phyloP scores from a whole-genome alignment of 2,113 vertebrate species.

The Epinephelus lanceolatus region DNA sequence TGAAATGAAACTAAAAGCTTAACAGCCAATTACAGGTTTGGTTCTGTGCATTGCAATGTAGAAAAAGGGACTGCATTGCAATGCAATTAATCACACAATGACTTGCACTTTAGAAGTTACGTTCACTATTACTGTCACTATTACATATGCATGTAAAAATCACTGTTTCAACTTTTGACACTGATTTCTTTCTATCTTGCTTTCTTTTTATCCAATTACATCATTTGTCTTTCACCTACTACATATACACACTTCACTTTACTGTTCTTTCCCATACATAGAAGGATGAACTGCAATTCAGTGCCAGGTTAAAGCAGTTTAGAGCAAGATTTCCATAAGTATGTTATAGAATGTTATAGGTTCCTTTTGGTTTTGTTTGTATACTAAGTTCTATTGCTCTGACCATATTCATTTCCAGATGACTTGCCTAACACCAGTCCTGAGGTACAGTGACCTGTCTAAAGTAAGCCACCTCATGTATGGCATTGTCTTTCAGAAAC shows the following conservation, averaged over 20 bases:
- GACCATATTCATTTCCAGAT: no score
- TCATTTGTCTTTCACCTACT: no score
- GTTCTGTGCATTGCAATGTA: not conserved
- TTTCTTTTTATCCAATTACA: no score
- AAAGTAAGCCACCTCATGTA: not conserved
- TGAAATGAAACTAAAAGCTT: slow-evolving; percentile 41
- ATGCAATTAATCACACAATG: not conserved
- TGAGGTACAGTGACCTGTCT: not conserved
- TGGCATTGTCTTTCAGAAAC: not conserved
- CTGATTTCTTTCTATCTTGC: no score
- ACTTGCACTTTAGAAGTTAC: not conserved
- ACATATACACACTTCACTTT: no score
- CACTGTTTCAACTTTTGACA: not conserved
- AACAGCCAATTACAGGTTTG: not conserved
- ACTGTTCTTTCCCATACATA: not conserved
- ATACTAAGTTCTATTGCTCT: no score
- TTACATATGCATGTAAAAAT: not conserved
- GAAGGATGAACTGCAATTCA: not conserved
- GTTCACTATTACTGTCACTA: not conserved
- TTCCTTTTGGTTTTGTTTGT: no score
- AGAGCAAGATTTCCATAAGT: no score
- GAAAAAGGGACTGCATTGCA: no score
- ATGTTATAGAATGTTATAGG: no score
- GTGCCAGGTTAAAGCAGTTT: not conserved
- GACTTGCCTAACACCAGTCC: no score